These are phyloP conservation scores for Drosophila jambulina DNA, from an alignment of 1,140 invertebrate species.

Conservation along the genomic window DNA sequence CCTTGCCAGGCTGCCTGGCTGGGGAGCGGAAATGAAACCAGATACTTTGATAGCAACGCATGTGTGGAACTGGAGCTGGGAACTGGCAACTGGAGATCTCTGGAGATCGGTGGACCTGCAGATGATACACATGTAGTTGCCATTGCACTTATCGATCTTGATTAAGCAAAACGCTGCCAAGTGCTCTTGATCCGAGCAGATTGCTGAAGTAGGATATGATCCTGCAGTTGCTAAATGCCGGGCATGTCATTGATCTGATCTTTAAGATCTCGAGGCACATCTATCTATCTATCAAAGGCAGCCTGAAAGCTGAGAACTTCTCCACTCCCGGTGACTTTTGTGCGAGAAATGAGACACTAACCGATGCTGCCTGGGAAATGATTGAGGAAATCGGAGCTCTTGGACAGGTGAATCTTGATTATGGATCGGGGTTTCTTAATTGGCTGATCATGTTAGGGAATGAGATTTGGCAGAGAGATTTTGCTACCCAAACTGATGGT, in stretches of 20 bases:
- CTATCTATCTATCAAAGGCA: slow-evolving; percentile 18
- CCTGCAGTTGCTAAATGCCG: slow-evolving; percentile 40
- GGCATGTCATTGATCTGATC: slow-evolving; percentile 46
- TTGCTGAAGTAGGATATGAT: slow-evolving; percentile 50
- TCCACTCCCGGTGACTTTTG: slow-evolving; percentile 30
- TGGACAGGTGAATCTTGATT: slow-evolving; percentile 36
- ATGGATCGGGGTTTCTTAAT: slow-evolving; percentile 29
- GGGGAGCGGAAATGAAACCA: slow-evolving; percentile 83
- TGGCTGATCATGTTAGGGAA: slow-evolving; percentile 32
- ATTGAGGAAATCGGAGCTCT: slow-evolving; percentile 28
- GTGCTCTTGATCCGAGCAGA: slow-evolving; percentile 45
- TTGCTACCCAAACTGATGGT: neutral
- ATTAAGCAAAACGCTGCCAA: slow-evolving; percentile 60
- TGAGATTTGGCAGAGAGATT: slow-evolving; percentile 7
- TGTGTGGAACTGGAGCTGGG: slow-evolving; percentile 33
- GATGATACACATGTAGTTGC: slow-evolving; percentile 28
- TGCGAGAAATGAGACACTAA: slow-evolving; percentile 50
- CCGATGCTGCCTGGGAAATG: slow-evolving; percentile 24
- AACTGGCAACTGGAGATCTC: slow-evolving; percentile 3
- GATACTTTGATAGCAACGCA: slow-evolving; percentile 78
- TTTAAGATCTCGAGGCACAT: slow-evolving; percentile 10
- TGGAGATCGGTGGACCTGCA: slow-evolving; percentile 3
- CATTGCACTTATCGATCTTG: slow-evolving; percentile 56
- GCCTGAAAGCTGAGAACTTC: slow-evolving; percentile 37
- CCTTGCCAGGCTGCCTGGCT: slow-evolving; percentile 41